Evolutionary conservation across 2,888 invertebrate species (phyloP), one percentile per base, ranked within the genome.

Genomic region (Drosophila sordidapex): DNA sequence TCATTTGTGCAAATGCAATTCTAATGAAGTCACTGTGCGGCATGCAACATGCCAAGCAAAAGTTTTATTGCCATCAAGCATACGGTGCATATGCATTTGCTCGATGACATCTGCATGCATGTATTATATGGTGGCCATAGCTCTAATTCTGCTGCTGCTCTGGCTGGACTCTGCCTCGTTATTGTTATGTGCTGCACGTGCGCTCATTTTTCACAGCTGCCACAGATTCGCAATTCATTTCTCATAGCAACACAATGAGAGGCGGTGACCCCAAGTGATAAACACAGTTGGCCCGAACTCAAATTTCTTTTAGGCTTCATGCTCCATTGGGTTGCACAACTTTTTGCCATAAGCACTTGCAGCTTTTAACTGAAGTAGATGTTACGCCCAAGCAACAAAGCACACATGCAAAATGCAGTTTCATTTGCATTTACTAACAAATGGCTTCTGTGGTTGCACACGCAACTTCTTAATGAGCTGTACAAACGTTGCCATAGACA

Each of bases 141-240:
- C 57, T 61, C 56, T 57, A 60, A 66, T 70, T n/a, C 70, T 51
- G 59, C 29, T 48, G 38, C 60, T 13, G 21, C 13, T 46, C 25
- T 46, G 15, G 15, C 46, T 8, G 52, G 38, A 59, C 51, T 40
- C 46, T n/a, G 36, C 58, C 52, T 56, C 60, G 62, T 67, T 72
- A 72, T 72, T 81, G 72, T 67, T 35, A 52, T 65, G 59, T 49
- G 27, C 48, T 49, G 51, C 52, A 83, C 83, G 83, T 83, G 87
- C 43, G 69, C 87, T 86, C 87, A 82, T 87, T 82, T 80, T 64
- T 87, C 76, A 83, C 87, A 84, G 70, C 77, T 86, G 83, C 77
- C 83, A 75, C 82, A 74, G 73, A 72, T 67, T 82, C 59, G 59
- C 54, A 64, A 74, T 80, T 54, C 70, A 68, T 65, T 59, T 59